Percentiles rank a stretch among this genome's conserved stretches.
phyloP scores from a whole-genome alignment of 2,113 vertebrate genomes.

The Notarius lentiginosus region DNA sequence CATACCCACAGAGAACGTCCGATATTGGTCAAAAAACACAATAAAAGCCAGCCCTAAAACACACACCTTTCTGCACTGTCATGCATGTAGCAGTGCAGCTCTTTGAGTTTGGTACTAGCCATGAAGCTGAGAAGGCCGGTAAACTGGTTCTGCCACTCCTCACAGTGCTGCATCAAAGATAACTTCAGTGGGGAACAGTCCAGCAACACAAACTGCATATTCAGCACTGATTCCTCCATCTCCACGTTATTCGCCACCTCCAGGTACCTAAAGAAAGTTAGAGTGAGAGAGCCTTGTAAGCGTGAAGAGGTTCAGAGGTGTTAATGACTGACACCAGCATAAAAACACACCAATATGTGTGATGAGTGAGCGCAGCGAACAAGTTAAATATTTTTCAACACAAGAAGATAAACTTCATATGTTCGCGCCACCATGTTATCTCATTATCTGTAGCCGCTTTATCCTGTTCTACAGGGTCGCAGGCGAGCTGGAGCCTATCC shows the following conservation, averaged over 20 bases:
- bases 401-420: too few relatives aligned
- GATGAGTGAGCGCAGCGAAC: too few relatives aligned
- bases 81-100: conserved; percentile 70
- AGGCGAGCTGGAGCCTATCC: too few relatives aligned
- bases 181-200: conserved; percentile 77
- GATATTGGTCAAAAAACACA: background rate
- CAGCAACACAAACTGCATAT: conserved; percentile 76
- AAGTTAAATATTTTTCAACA: too few relatives aligned
- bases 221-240: conserved; percentile 79
- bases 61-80: conserved; percentile 66
- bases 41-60: background rate
- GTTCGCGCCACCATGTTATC: too few relatives aligned
- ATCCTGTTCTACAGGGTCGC: too few relatives aligned
- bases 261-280: conserved; percentile 67
- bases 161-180: conserved; percentile 76
- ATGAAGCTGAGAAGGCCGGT: conserved; percentile 76
- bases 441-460: too few relatives aligned
- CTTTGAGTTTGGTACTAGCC: conserved; percentile 68
- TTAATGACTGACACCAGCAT: conserved; percentile 11
- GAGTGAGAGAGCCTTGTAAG: background rate
- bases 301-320: background rate
- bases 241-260: conserved; percentile 81
- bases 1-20: background rate
- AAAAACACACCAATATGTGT: background rate
- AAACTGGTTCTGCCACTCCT: conserved; percentile 80